Evolutionary conservation across 2,888 invertebrate species (phyloP).

Genomic region (Pardosa pseudoannulata): DNA sequence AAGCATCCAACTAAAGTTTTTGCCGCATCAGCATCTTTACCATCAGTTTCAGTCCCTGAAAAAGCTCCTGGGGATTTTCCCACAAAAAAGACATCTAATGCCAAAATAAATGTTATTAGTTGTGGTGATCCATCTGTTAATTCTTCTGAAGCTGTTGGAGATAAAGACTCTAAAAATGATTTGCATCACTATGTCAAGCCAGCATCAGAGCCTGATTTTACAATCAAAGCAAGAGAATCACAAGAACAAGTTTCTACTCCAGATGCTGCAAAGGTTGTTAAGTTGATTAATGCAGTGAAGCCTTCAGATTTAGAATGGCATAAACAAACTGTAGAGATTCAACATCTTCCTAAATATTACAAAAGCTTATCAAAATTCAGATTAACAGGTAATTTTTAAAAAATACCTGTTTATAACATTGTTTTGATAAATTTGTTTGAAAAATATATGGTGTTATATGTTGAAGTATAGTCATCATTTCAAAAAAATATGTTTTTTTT

Average conservation of each 20-base stretch:
- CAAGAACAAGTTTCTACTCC: background rate
- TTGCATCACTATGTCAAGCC: constrained; percentile 25
- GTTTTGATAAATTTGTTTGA: too few relatives aligned
- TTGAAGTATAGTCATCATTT: too few relatives aligned
- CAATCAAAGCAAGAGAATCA: background rate
- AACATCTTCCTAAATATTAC: constrained; percentile 52
- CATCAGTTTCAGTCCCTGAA: background rate
- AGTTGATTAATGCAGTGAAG: constrained; percentile 56
- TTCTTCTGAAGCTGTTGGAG: background rate
- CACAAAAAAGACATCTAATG: background rate
- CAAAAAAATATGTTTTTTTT: too few relatives aligned
- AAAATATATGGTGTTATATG: too few relatives aligned
- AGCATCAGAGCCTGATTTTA: constrained; percentile 32
- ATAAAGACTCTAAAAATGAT: background rate
- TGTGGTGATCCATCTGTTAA: background rate
- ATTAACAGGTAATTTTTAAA: constrained; percentile 59
- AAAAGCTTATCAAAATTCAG: constrained; percentile 67
- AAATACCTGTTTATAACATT: too few relatives aligned
- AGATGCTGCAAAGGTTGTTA: background rate
- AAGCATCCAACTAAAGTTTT: constrained; percentile 44
- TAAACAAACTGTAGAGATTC: constrained; percentile 39
- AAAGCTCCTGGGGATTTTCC: background rate
- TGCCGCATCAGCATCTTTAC: constrained; percentile 27
- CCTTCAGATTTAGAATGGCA: constrained; percentile 64
- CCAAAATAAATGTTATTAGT: background rate